Evolutionary conservation across 2,797 vertebrate genomes (phyloP).

Genomic region (Kryptolebias ocellatus): DNA sequence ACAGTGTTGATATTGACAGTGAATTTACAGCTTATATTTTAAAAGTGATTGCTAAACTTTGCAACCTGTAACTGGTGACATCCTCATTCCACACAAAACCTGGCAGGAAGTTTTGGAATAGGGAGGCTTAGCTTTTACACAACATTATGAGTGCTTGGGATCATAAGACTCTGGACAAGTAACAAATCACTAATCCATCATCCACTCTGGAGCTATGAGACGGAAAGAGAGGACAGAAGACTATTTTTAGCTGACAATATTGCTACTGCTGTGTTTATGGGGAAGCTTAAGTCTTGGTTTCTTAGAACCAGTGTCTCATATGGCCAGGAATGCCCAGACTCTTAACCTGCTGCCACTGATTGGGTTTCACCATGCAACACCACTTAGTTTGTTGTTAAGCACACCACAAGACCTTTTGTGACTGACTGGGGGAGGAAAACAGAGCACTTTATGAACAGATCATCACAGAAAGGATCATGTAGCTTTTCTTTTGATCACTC

Average conservation of each 20-base stretch:
- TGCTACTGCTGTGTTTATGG: constrained; percentile 87
- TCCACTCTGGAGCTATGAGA: constrained; percentile 40
- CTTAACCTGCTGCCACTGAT: constrained; percentile 90
- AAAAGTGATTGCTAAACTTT: background rate
- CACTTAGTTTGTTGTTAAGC: constrained; percentile 83
- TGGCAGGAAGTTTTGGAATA: constrained; percentile 1
- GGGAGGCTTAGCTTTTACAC: background rate
- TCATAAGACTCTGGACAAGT: constrained; percentile 43
- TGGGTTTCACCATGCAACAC: constrained; percentile 87
- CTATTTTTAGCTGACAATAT: constrained; percentile 95
- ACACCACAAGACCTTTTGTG: constrained; percentile 43
- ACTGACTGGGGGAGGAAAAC: constrained; percentile 34
- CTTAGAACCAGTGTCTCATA: constrained; percentile 88
- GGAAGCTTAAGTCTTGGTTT: constrained; percentile 83
- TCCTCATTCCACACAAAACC: background rate
- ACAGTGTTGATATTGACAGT: too few species aligned
- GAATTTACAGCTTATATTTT: too few species aligned
- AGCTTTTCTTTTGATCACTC: background rate
- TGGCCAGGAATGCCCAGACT: constrained; percentile 89
- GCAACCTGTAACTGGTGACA: background rate
- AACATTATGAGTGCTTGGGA: constrained; percentile 8
- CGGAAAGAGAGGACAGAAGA: constrained; percentile 29
- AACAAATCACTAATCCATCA: constrained; percentile 43
- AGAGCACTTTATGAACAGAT: background rate
- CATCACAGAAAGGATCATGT: constrained; percentile 15